These are phyloP conservation scores for Pandion haliaetus DNA, from an alignment of 2,113 vertebrate species.

Conservation along the genomic window DNA sequence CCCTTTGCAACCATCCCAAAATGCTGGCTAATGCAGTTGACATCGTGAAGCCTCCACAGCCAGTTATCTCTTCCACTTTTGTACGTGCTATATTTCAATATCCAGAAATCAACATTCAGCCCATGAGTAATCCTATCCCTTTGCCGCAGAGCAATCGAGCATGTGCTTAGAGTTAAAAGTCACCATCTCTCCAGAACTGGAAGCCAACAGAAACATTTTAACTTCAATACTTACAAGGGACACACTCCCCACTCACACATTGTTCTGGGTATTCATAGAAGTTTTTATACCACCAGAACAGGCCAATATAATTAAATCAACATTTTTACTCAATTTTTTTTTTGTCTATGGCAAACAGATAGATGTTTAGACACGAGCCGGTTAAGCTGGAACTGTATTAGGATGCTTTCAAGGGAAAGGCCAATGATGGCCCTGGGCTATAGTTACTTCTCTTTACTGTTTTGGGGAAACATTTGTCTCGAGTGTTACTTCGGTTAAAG, in stretches of 20 bases:
- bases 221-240: background rate
- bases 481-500: background rate
- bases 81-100: background rate
- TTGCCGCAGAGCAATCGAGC: background rate
- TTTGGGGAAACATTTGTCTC: background rate
- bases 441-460: background rate
- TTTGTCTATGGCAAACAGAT: background rate
- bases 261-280: background rate
- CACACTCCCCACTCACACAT: background rate
- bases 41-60: background rate
- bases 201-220: conserved; percentile 31
- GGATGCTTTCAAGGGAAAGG: background rate
- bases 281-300: background rate
- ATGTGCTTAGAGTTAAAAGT: conserved; percentile 19
- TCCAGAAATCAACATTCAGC: background rate
- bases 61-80: background rate
- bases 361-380: background rate
- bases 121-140: background rate
- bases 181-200: background rate
- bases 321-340: background rate
- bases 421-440: background rate
- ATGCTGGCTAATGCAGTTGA: background rate
- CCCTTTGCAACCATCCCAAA: background rate
- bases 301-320: background rate
- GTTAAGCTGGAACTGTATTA: background rate